These are phyloP conservation scores for Hoplostethus mediterraneus DNA, from an alignment of 2,797 vertebrate species.

Conservation along the genomic window DNA sequence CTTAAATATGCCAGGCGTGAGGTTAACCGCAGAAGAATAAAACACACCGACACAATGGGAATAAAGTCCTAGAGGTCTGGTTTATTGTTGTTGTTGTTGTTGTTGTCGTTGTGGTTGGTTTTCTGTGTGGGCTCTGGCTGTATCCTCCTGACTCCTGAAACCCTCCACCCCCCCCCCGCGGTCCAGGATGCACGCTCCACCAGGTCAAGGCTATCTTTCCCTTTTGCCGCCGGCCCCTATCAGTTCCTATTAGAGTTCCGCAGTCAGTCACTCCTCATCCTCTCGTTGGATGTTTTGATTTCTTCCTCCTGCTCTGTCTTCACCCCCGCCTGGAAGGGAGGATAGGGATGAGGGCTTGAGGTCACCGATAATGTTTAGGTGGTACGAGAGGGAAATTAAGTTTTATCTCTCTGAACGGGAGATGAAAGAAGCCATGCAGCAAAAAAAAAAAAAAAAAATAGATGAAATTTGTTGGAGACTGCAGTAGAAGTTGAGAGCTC, in stretches of 20 bases:
- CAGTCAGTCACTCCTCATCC: constrained; percentile 57
- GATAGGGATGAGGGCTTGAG: constrained; percentile 55
- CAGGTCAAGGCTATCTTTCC: constrained; percentile 67
- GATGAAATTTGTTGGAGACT: not conserved
- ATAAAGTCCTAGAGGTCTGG: not conserved
- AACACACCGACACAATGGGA: not conserved
- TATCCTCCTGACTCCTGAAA: constrained; percentile 42
- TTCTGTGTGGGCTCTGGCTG: constrained; percentile 20
- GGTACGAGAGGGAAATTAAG: constrained; percentile 62
- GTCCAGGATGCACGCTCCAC: constrained; percentile 34
- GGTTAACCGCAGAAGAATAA: too few relatives aligned
- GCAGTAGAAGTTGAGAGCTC: not conserved
- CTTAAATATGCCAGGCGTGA: not conserved
- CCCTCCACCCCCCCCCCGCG: too few relatives aligned
- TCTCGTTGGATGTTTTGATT: constrained; percentile 49
- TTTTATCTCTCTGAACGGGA: constrained; percentile 58
- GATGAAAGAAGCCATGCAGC: constrained; percentile 63
- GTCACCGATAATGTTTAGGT: constrained; percentile 73
- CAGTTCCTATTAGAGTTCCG: constrained; percentile 36
- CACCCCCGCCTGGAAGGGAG: constrained; percentile 58
- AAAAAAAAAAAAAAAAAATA: not conserved
- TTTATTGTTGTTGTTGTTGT: too few relatives aligned
- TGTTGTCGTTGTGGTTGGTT: constrained; percentile 12
- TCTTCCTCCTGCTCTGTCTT: constrained; percentile 48
- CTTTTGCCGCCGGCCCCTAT: constrained; percentile 29